These are phyloP conservation scores for Pipra filicauda DNA, from an alignment of 2,113 vertebrate genomes.

Conservation along the genomic window DNA sequence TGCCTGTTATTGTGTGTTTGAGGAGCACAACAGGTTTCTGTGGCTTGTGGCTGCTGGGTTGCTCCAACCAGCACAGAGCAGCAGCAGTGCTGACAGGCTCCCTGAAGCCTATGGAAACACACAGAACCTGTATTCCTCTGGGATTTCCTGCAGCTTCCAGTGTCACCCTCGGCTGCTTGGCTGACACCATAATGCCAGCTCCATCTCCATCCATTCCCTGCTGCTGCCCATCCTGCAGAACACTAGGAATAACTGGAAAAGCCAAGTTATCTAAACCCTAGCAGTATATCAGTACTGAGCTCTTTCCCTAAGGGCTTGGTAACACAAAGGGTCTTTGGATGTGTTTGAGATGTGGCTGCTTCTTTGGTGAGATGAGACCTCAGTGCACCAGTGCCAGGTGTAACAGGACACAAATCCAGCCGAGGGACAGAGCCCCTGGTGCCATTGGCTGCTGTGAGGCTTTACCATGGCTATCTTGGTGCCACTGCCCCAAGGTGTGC, in stretches of 20 bases:
- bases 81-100: background rate
- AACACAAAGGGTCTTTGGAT: background rate
- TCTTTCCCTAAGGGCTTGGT: background rate
- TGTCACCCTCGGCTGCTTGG: accelerated
- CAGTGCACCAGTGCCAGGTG: accelerated
- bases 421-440: background rate
- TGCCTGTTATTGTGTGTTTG: accelerated
- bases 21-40: background rate
- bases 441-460: accelerated
- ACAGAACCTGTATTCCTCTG: accelerated
- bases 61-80: background rate
- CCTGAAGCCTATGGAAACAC: background rate
- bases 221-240: background rate
- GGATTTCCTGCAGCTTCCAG: background rate
- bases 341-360: accelerated
- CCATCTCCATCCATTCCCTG: background rate
- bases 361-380: background rate
- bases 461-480: background rate
- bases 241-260: background rate
- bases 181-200: background rate
- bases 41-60: background rate
- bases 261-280: background rate
- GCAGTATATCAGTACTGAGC: background rate
- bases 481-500: background rate
- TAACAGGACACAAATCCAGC: accelerated